Conservation (phyloP, 1,140 invertebrate species). For the Caenorhabditis briggsae region DNA sequence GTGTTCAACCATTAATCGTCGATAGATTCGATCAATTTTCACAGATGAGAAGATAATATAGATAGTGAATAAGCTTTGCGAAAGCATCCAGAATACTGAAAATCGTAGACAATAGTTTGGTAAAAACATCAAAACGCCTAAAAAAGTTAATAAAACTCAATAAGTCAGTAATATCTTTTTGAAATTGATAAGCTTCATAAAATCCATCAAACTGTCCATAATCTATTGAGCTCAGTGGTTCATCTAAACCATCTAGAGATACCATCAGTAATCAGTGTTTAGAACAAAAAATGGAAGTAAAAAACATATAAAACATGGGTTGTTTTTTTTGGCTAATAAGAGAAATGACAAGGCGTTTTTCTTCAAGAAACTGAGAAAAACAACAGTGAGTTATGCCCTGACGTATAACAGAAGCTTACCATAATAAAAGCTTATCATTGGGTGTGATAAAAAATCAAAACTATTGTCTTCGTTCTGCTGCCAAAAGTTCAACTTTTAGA, state of each 20-base stretch:
- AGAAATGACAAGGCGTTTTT: too few species aligned
- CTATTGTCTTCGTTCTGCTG: too few species aligned
- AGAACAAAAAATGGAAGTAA: not conserved
- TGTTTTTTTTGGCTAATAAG: not conserved
- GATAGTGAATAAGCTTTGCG: not conserved
- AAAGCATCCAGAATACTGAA: not conserved
- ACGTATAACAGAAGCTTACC: too few species aligned
- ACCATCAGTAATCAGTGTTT: not conserved
- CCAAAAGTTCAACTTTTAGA: too few species aligned
- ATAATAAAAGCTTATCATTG: too few species aligned
- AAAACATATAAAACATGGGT: too few species aligned
- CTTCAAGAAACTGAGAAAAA: too few species aligned
- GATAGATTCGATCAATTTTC: not conserved
- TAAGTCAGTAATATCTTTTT: not conserved
- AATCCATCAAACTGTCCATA: not conserved
- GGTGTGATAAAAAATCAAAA: too few species aligned
- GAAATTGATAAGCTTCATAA: not conserved
- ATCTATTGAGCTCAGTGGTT: not conserved
- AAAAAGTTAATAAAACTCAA: not conserved
- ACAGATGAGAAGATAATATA: not conserved
- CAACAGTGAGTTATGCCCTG: too few species aligned
- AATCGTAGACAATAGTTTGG: too few species aligned
- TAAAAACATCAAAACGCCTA: not conserved
- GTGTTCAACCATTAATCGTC: slow-evolving; percentile 6
- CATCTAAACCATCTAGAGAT: not conserved